phyloP scores from a whole-genome alignment of 30 jellyfish, hydroid and myxozoan genomes.

The Calvadosia cruxmelitensis region DNA sequence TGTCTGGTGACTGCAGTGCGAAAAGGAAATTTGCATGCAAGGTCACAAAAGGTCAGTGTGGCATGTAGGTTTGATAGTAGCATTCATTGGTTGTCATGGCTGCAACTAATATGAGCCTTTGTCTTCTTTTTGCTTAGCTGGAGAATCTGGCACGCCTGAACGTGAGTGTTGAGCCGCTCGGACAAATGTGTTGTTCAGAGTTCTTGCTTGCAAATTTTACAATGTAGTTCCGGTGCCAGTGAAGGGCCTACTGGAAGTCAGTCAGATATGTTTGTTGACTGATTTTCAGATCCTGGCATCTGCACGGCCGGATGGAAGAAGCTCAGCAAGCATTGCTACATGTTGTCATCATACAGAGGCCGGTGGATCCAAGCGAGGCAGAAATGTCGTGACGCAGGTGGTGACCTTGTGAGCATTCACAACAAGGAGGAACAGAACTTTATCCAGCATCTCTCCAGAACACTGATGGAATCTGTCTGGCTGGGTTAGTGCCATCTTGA shows the following conservation, averaged over 20 bases:
- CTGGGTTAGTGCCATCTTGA: neutral
- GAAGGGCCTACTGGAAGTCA: no score
- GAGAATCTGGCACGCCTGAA: no score
- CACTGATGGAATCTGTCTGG: neutral
- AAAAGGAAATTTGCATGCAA: conserved; percentile 69
- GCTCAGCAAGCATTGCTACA: conserved; percentile 52
- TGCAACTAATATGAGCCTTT: no score
- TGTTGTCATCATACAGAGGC: conserved; percentile 13
- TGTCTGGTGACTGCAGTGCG: conserved; percentile 48
- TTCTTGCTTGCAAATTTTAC: no score
- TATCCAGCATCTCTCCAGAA: conserved; percentile 26
- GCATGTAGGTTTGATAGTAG: no score
- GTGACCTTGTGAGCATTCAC: conserved; percentile 66
- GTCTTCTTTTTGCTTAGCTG: no score
- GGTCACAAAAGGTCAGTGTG: conserved; percentile 25
- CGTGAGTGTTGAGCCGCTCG: no score
- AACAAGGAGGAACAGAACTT: conserved; percentile 38
- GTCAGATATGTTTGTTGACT: no score
- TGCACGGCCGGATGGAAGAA: conserved; percentile 80
- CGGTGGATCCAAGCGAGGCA: conserved; percentile 80
- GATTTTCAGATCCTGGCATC: conserved; percentile 74
- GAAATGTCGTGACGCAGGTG: conserved; percentile 57
- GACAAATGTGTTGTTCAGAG: no score
- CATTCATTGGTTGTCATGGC: no score
- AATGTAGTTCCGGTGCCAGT: no score